phyloP scores from a whole-genome alignment of 2,113 vertebrate species.

The Seriola dumerili region DNA sequence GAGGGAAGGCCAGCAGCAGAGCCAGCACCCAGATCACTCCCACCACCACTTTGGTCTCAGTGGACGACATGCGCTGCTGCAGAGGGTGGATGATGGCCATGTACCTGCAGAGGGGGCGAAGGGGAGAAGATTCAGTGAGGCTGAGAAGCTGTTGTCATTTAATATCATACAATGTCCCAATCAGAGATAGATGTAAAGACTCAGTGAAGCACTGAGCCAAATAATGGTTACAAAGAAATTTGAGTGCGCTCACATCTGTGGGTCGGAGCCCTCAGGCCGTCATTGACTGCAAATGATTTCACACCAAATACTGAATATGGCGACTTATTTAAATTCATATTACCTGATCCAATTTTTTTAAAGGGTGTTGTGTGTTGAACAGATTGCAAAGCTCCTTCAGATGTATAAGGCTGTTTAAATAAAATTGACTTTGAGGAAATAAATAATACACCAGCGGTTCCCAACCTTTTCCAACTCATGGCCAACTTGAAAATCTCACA shows the following conservation, averaged over 20 bases:
- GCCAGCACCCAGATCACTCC: constrained; percentile 94
- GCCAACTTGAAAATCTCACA: no score
- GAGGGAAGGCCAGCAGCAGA: constrained; percentile 92
- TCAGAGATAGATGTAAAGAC: not conserved
- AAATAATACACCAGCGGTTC: no score
- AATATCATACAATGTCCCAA: not conserved
- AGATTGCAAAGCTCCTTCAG: no score
- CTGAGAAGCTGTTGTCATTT: not conserved
- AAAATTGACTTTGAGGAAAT: no score
- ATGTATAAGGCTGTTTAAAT: no score
- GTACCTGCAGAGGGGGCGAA: constrained; percentile 86
- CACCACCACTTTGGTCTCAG: constrained; percentile 92
- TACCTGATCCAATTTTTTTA: not conserved
- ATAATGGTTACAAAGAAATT: not conserved
- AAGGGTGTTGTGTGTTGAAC: no score
- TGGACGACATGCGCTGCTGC: constrained; percentile 93
- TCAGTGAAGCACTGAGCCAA: not conserved
- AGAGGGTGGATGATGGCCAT: constrained; percentile 98
- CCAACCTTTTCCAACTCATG: no score
- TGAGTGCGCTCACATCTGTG: not conserved
- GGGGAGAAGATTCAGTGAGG: not conserved
- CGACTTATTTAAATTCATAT: not conserved
- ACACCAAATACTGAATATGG: not conserved
- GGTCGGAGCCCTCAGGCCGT: not conserved
- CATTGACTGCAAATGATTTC: not conserved